These are phyloP conservation scores for Drosophila emarginata DNA, from an alignment of 2,888 invertebrate species.

Conservation along the genomic window DNA sequence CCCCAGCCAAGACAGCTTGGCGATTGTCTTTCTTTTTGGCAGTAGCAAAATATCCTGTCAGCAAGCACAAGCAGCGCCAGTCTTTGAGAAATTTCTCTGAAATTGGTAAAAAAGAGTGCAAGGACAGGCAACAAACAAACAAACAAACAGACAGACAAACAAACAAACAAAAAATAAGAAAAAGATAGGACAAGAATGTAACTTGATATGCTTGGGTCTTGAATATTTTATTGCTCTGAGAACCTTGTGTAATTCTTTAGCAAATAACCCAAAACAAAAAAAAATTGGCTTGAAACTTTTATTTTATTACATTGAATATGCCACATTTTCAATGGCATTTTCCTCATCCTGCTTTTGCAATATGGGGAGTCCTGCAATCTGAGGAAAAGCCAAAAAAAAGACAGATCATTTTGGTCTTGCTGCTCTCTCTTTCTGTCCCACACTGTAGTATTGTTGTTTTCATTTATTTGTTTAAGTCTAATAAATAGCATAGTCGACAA, in stretches of 20 bases:
- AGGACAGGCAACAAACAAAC: constrained; percentile 30
- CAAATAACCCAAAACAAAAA: constrained; percentile 3
- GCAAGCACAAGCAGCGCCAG: constrained; percentile 25
- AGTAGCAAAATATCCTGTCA: constrained; percentile 52
- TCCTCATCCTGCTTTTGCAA: not conserved
- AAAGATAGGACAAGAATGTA: constrained; percentile 8
- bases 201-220: constrained; percentile 50
- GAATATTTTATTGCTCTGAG: constrained; percentile 41
- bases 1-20: constrained; percentile 33
- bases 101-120: constrained; percentile 44
- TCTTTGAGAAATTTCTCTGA: constrained; percentile 43
- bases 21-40: constrained; percentile 27
- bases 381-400: not conserved
- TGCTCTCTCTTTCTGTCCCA: too few relatives aligned
- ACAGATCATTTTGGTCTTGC: not conserved
- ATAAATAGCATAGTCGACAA: too few relatives aligned
- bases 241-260: constrained; percentile 19
- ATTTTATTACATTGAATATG: constrained; percentile 6
- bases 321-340: not conserved
- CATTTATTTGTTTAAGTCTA: too few relatives aligned
- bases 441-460: too few relatives aligned
- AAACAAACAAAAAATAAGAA: constrained; percentile 22
- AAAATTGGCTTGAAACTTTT: constrained; percentile 9
- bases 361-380: not conserved
- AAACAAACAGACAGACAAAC: constrained; percentile 15